Percentiles rank a stretch among this genome's conserved stretches.
These are phyloP conservation scores for Ictalurus furcatus DNA, from an alignment of 2,113 vertebrate genomes.

Conservation along the genomic window DNA sequence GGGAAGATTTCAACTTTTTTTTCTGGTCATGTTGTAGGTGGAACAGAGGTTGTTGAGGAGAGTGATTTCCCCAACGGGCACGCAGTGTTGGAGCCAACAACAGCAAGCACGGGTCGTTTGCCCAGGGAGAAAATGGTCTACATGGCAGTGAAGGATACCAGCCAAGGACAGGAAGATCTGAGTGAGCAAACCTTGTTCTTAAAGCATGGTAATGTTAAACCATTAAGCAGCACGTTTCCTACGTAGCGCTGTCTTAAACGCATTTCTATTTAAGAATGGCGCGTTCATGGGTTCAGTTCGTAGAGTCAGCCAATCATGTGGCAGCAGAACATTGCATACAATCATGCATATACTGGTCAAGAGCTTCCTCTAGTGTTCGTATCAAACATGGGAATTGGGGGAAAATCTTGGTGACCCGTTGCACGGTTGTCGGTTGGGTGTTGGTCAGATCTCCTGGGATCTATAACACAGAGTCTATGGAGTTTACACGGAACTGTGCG, in stretches of 20 bases:
- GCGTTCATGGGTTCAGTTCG: neutral
- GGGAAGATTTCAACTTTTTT: neutral
- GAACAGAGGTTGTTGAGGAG: constrained; percentile 95
- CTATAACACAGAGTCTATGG: neutral
- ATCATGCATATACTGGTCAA: neutral
- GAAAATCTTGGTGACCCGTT: neutral
- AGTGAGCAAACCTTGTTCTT: constrained; percentile 70
- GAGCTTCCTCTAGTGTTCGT: neutral
- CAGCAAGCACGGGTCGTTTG: constrained; percentile 83
- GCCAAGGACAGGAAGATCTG: constrained; percentile 88
- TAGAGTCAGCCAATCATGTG: neutral
- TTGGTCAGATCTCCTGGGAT: neutral
- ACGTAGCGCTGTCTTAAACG: neutral
- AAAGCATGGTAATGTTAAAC: neutral
- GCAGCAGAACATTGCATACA: neutral
- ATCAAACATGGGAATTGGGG: neutral
- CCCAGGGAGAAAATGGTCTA: constrained; percentile 98
- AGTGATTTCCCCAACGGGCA: constrained; percentile 94
- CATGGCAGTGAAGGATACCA: constrained; percentile 95
- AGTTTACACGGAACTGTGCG: neutral
- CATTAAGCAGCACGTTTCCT: neutral
- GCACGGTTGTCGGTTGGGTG: neutral
- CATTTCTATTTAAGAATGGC: neutral
- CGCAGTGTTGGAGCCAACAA: constrained; percentile 85
- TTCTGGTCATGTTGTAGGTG: constrained; percentile 74